These are phyloP conservation scores for Glossosoma conforme DNA, from an alignment of 1,140 invertebrate species.

Conservation along the genomic window DNA sequence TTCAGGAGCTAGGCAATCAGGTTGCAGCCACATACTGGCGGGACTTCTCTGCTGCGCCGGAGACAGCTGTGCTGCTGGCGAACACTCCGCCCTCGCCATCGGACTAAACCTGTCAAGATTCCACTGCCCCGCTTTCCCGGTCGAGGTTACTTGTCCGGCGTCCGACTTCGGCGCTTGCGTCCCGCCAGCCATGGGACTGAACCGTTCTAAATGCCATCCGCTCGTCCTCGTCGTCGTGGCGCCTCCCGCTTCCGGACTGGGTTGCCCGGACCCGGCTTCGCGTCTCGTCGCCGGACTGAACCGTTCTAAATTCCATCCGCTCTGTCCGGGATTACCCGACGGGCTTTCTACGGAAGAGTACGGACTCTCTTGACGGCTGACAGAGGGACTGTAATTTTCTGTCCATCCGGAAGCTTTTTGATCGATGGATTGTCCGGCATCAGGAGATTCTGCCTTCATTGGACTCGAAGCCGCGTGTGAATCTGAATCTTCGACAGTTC, in stretches of 20 bases:
- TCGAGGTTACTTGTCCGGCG: slow-evolving; percentile 26
- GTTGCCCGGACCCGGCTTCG: slow-evolving; percentile 47
- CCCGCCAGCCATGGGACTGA: slow-evolving; percentile 42
- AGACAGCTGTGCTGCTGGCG: slow-evolving; percentile 46
- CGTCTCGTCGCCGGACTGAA: slow-evolving; percentile 46
- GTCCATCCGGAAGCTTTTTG: not conserved
- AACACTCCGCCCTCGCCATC: slow-evolving; percentile 47
- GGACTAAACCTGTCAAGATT: slow-evolving; percentile 37
- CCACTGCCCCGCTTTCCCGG: slow-evolving; percentile 26
- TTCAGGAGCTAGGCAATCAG: slow-evolving; percentile 34
- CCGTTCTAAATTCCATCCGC: slow-evolving; percentile 25
- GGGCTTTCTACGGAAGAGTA: slow-evolving; percentile 41
- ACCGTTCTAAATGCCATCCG: slow-evolving; percentile 44
- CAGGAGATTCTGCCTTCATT: no score
- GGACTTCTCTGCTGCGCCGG: slow-evolving; percentile 41
- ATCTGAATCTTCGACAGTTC: no score
- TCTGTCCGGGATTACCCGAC: slow-evolving; percentile 37
- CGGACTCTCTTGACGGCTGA: slow-evolving; percentile 34
- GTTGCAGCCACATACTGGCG: slow-evolving; percentile 44
- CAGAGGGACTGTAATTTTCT: slow-evolving; percentile 40
- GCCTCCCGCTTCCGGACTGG: slow-evolving; percentile 48
- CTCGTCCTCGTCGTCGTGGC: slow-evolving; percentile 40
- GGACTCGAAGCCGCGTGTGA: no score
- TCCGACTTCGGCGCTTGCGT: slow-evolving; percentile 32
- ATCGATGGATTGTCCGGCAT: not conserved